Base-by-base conservation (phyloP, 1,140 invertebrate species). In the Pachyrhynchus sulphureomaculatus region DNA sequence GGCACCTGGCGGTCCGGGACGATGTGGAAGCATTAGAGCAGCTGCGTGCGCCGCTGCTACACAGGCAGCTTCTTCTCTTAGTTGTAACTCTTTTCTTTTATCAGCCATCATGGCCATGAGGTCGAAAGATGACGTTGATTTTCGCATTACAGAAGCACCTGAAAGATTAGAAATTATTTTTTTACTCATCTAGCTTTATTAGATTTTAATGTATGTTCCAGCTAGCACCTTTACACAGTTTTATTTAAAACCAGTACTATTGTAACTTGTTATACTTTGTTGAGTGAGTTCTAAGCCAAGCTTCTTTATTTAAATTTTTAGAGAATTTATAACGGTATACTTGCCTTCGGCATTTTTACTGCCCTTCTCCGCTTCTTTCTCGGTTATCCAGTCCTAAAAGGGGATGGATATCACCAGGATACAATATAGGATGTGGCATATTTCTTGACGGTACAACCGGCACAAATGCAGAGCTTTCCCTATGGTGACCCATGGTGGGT, bases 51-150 rank as follows among this genome's bases (percentile, higher is more conserved):
- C 78, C 66, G 69, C 79, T 68, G 47, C 80, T 1, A 73, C 71
- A 41, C 73, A 73, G 0, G 74, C 76, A 2, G 84, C 85, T 45
- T 85, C 86, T 69, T 88, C 86, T 15, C 86, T 76, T 23, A 88
- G 72, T 0, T 87, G 88, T 49, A 91, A 76, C 68, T 91, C 90
- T 71, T 92, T 92, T 20, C 88, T 79, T 71, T 92, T 92, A 71
- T 92, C 90, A 0, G 88, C 88, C 88, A 92, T 91, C 84, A 91
- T 91, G 17, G 89, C 88, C 81, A 91, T 89, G 58, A 91, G 83
- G 64, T 92, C 89, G 70, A 88, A 90, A 63, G 81, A 84, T 2
- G 87, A 84, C 17, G 66, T 39, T 67, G 81, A 75, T 66, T 83
- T 76, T 62, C 83, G 66, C 63, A 75, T 63, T 37, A 69, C 21